Base-by-base conservation (phyloP, 1,140 invertebrate species). In the Archegozetes longisetosus region DNA sequence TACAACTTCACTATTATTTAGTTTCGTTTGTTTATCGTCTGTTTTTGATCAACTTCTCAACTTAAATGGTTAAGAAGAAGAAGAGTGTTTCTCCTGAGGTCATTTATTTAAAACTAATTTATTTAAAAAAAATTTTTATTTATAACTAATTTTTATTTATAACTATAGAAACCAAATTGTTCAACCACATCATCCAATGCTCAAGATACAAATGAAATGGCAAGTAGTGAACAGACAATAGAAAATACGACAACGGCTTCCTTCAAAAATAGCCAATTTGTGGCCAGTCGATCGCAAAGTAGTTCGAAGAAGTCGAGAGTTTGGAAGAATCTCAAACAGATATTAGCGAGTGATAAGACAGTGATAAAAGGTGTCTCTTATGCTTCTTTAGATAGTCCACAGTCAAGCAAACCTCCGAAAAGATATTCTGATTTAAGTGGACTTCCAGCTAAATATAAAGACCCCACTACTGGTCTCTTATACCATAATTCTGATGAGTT, bases 401-500 rank as follows among this genome's bases (percentile, higher is more conserved):
- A 4, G n/a, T 51, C 49, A 24, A 4, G 20, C 4, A 51, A 51
- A 51, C 9, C 20, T 6, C 6, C 20, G 4, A 20, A 51, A 51
- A 51, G 24, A 24, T 51, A 51, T 51, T 51, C 49, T 9, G 49
- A 51, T 51, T 51, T 51, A 20, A 51, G 49, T 24, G 49, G 49
- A 24, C 24, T 51, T 40, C 32, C 32, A 17, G 32, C 32, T 17
- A 40, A 40, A 40, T 40, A 40, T 17, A 40, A 40, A 40, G 32
- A 40, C 32, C 32, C 32, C 6, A 40, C 32, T 9, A 40, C 32
- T 40, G 6, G 17, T 9, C 32, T 40, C 6, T 40, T 40, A 40
- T 40, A 40, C 32, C 32, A 40, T 40, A 40, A 40, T 40, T 40
- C 17, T 6, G 6, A 40, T 40, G 32, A 40, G 17, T 40, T 40